Percentiles rank a stretch among this genome's conserved stretches.
These are phyloP conservation scores for Amphilophus citrinellus DNA, from an alignment of 2,113 vertebrate species.

Conservation along the genomic window DNA sequence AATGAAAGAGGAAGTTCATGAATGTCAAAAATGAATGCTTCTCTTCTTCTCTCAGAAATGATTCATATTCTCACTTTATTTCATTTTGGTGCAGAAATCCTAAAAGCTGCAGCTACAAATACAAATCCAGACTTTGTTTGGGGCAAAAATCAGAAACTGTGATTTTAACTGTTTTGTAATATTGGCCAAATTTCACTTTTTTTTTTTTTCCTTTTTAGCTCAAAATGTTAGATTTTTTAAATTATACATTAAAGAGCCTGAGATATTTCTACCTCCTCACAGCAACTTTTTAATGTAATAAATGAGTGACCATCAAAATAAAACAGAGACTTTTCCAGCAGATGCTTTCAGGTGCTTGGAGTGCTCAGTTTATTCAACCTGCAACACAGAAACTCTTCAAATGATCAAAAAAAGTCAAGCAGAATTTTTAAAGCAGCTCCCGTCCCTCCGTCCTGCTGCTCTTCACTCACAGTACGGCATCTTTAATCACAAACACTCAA, in stretches of 20 bases:
- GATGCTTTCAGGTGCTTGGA: conserved; percentile 32
- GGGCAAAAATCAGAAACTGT: too few species aligned
- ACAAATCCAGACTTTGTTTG: too few species aligned
- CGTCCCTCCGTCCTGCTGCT: background rate
- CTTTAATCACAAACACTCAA: background rate
- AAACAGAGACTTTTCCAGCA: background rate
- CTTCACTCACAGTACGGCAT: background rate
- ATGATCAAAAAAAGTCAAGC: conserved; percentile 32
- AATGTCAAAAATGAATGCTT: background rate
- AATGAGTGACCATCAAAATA: background rate
- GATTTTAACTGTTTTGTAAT: background rate
- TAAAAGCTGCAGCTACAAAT: background rate
- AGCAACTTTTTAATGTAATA: background rate
- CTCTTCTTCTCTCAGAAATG: background rate
- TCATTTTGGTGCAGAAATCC: background rate
- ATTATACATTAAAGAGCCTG: background rate
- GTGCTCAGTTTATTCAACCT: conserved; percentile 66
- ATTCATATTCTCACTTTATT: background rate
- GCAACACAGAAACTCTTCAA: conserved; percentile 36
- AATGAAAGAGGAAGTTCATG: conserved; percentile 18
- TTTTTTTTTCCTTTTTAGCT: background rate
- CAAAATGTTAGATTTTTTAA: background rate
- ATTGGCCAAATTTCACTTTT: background rate
- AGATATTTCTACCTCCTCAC: background rate
- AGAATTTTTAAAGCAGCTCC: background rate